Evolutionary conservation across 2,113 vertebrate genomes (phyloP).

Genomic region (Corydoras maculifer): DNA sequence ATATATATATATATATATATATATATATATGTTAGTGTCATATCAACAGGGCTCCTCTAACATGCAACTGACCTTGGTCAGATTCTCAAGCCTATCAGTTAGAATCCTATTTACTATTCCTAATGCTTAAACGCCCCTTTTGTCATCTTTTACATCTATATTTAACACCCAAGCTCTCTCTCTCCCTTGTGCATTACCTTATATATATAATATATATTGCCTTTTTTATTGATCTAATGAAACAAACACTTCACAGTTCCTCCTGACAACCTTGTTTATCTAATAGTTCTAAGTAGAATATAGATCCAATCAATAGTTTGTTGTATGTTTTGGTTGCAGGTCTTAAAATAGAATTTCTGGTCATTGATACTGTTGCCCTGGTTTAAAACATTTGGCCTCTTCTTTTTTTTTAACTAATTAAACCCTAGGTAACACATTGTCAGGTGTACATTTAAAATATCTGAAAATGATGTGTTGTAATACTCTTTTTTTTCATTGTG

Average conservation of each 20-base stretch:
- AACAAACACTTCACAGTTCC: conserved; percentile 31
- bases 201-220: conserved; percentile 15
- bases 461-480: too few relatives aligned
- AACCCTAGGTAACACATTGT: neutral
- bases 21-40: conserved; percentile 37
- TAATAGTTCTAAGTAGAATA: conserved; percentile 3
- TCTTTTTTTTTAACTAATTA: neutral
- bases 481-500: too few relatives aligned
- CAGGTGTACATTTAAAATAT: too few relatives aligned
- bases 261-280: conserved; percentile 25
- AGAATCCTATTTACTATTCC: neutral
- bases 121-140: neutral
- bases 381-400: neutral
- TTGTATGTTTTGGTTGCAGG: conserved; percentile 31
- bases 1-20: too few relatives aligned
- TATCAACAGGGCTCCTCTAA: conserved; percentile 3
- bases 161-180: neutral
- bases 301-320: conserved; percentile 14
- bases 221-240: conserved; percentile 31
- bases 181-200: too few relatives aligned
- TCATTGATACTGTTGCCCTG: neutral
- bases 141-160: neutral
- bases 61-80: neutral
- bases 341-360: conserved; percentile 17
- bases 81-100: conserved; percentile 7